Evolutionary conservation across 2,888 invertebrate genomes (phyloP), one percentile per base, ranked within the genome.

Genomic region (Fragum whitleyi): DNA sequence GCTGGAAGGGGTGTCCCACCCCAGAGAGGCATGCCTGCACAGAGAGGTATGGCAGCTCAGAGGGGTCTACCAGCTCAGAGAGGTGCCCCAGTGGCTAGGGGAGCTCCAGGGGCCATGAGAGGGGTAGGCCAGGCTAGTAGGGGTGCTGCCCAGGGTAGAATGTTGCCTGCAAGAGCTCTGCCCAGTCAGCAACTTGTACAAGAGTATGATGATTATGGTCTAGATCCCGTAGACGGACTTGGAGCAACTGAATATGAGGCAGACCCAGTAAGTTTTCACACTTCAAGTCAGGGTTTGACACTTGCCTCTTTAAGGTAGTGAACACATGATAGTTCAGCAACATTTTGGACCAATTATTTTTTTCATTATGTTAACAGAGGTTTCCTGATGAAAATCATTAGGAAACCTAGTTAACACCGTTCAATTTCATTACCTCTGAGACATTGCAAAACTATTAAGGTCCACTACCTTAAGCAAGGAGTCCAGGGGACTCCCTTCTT

Each of bases 161-260:
- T 65, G 39, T 65, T 74, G 51, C 42, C 39, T 6, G 14, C 26
- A 1, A 65, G 83, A 62, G 83, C 76, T 28, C 28, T 62, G 19
- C 79, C 79, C 7, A 23, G 74, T 51, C 28, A 69, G 32, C 67
- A 75, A 21, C 28, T 59, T 67, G 81, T 77, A 57, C 70, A 74
- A 51, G 74, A 79, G 0, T 87, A 89, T 83, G 89, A 89, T 55
- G 87, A 89, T 29, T 88, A 88, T 84, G 86, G 85, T 21, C 74
- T 74, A n/a, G 80, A 77, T 73, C 39, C 62, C 0, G 26, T 23
- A 21, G 26, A 7, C 3, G 26, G 77, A 53, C 21, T 74, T 42
- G 53, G 74, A 67, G 62, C 62, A 67, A 42, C 32, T 23, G 61
- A 72, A 7, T 74, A 71, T 51, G 62, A 65, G 2, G 32, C 65